phyloP scores from a whole-genome alignment of 2,888 invertebrate species.

The Bhutanitis thaidina region DNA sequence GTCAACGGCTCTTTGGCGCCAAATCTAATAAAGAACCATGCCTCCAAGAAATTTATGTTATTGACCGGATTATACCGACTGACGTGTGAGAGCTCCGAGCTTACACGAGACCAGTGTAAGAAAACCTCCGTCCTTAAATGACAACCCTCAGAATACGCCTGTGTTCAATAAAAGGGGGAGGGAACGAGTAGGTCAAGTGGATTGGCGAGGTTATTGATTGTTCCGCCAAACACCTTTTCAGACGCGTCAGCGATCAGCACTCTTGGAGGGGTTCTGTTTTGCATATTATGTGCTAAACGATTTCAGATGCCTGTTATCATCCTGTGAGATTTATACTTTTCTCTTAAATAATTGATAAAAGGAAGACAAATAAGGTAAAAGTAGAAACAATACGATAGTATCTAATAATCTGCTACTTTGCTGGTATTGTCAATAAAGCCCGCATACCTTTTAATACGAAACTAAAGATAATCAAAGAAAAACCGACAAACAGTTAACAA shows the following conservation, averaged over 20 bases:
- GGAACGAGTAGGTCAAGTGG: slow-evolving; percentile 45
- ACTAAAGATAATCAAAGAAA: no score
- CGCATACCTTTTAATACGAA: no score
- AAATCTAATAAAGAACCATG: slow-evolving; percentile 72
- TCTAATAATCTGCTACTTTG: no score
- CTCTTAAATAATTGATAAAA: neutral
- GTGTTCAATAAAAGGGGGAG: slow-evolving; percentile 31
- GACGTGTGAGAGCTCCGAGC: slow-evolving; percentile 58
- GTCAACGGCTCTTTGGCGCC: slow-evolving; percentile 59
- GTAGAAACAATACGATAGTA: no score
- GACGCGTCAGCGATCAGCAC: slow-evolving; percentile 63
- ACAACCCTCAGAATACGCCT: slow-evolving; percentile 32
- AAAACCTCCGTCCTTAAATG: slow-evolving; percentile 41
- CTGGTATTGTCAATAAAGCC: no score
- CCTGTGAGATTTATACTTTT: slow-evolving; percentile 27
- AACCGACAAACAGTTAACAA: no score
- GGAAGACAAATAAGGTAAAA: neutral
- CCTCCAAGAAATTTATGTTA: slow-evolving; percentile 72
- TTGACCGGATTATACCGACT: slow-evolving; percentile 71
- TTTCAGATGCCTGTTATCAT: slow-evolving; percentile 48
- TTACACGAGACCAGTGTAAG: slow-evolving; percentile 41
- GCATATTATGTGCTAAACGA: slow-evolving; percentile 65
- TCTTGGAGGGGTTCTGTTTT: slow-evolving; percentile 50
- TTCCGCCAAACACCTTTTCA: slow-evolving; percentile 64
- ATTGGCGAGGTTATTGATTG: slow-evolving; percentile 65